phyloP scores from a whole-genome alignment of 2,888 invertebrate species.

The Conistra vaccinii region DNA sequence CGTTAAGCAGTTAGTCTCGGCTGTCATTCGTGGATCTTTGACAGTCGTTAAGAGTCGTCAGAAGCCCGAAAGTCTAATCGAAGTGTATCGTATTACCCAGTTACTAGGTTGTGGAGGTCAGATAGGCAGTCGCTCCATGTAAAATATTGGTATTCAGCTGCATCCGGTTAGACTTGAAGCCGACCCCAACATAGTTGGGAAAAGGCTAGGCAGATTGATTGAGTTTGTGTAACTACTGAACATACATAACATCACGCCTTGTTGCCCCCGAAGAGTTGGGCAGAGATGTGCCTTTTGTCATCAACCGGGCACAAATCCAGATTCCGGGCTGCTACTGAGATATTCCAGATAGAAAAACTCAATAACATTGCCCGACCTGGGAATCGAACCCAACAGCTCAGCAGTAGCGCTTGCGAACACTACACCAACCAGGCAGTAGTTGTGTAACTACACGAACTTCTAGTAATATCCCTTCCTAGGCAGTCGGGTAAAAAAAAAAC shows the following conservation, averaged over 20 bases:
- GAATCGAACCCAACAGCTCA: neutral
- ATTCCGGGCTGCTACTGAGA: neutral
- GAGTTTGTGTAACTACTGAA: neutral
- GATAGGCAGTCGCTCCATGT: no score
- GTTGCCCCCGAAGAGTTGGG: neutral
- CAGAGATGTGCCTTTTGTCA: neutral
- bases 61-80: no score
- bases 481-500: neutral
- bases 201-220: no score
- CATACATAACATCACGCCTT: neutral
- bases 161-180: no score
- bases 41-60: no score
- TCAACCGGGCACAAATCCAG: neutral
- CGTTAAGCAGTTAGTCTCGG: no score
- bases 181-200: no score
- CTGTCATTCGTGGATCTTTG: no score
- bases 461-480: no score
- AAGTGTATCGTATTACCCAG: no score
- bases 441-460: neutral
- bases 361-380: neutral
- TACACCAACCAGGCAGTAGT: neutral
- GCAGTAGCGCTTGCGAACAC: neutral
- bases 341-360: neutral
- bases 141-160: no score
- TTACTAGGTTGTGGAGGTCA: no score